Conservation (phyloP, 2,888 invertebrate species). For the Lomographa bimaculata region DNA sequence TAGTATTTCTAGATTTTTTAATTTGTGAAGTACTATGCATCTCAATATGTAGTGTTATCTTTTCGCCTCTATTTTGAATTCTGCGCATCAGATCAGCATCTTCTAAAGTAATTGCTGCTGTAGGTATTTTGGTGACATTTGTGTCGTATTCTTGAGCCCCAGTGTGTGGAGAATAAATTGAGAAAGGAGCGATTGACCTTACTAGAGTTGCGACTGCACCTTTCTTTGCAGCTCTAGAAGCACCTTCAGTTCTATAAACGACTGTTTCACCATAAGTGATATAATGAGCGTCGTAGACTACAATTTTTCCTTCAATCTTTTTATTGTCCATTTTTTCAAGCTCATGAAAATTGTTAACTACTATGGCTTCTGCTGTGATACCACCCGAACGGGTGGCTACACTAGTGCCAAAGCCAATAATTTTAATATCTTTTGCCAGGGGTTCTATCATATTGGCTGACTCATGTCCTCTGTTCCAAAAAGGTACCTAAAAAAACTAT, state of each 20-base stretch:
- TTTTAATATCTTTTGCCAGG: constrained; percentile 80
- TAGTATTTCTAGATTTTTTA: constrained; percentile 86
- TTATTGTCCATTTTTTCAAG: constrained; percentile 72
- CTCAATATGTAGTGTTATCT: constrained; percentile 73
- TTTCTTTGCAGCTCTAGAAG: constrained; percentile 86
- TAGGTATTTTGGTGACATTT: constrained; percentile 86
- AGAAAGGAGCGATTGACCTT: constrained; percentile 89
- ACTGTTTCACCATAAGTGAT: constrained; percentile 86
- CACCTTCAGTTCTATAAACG: constrained; percentile 85
- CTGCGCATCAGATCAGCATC: constrained; percentile 88
- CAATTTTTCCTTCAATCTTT: constrained; percentile 87
- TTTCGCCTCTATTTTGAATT: constrained; percentile 79
- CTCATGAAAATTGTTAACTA: constrained; percentile 87
- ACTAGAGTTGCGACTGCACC: constrained; percentile 90
- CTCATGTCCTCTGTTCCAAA: constrained; percentile 85
- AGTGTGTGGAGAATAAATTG: constrained; percentile 89
- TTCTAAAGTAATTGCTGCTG: constrained; percentile 89
- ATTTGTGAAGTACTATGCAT: constrained; percentile 85
- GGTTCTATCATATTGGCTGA: constrained; percentile 85
- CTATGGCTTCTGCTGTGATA: constrained; percentile 87
- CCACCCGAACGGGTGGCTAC: constrained; percentile 87
- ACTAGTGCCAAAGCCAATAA: constrained; percentile 88
- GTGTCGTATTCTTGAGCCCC: constrained; percentile 85
- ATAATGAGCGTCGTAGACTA: constrained; percentile 88
- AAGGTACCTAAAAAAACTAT: constrained; percentile 54